A percentile compares a stretch with the other conserved stretches of the same genome.
Evolutionary conservation across 2,797 vertebrate genomes (phyloP).

Genomic region (Bucorvus abyssinicus): DNA sequence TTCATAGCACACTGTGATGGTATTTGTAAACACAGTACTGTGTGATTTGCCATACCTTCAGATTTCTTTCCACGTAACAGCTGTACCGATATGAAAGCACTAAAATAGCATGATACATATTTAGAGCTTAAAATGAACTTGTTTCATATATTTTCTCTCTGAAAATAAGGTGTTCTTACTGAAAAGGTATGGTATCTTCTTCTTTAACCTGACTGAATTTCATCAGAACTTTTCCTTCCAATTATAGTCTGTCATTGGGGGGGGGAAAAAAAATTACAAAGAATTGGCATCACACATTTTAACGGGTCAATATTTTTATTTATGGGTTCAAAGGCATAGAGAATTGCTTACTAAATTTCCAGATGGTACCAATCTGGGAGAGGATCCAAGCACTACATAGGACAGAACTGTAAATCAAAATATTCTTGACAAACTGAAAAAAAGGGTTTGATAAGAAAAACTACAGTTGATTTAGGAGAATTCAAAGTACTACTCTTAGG

Average conservation of each 20-base stretch:
- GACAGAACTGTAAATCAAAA: background rate
- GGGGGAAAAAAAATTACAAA: background rate
- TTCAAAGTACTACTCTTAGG: background rate
- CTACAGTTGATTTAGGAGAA: background rate
- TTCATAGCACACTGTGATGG: no score
- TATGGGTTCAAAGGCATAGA: background rate
- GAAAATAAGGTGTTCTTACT: background rate
- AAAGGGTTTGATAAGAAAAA: background rate
- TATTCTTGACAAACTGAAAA: background rate
- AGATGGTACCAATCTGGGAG: background rate
- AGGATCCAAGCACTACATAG: background rate
- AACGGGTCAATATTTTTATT: background rate
- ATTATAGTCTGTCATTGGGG: background rate
- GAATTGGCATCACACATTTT: background rate
- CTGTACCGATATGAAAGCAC: background rate
- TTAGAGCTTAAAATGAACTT: background rate
- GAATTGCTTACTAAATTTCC: background rate
- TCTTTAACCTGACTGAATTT: background rate
- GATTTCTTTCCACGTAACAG: background rate
- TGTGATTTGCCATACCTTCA: background rate
- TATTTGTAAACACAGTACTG: background rate
- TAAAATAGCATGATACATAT: background rate
- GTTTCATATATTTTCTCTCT: background rate
- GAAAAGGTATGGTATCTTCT: background rate
- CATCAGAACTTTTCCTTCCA: background rate